Base-by-base conservation (phyloP, 2,113 vertebrate species). In the Panurus biarmicus region DNA sequence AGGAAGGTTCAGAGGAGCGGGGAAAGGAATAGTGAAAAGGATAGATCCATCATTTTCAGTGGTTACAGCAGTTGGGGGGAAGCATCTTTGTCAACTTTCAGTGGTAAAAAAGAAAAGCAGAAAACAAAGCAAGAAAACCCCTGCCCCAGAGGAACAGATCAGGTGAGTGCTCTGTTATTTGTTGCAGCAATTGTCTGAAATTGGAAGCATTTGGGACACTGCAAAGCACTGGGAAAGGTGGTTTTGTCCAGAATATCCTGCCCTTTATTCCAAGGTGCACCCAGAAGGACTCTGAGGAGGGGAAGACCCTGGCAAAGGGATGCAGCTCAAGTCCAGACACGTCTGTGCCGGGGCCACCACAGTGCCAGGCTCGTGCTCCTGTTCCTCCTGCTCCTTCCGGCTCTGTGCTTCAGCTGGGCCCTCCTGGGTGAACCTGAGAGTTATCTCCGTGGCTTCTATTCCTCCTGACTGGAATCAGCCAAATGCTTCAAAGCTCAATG, bases 171-270 rank as follows among this genome's bases (percentile, higher is more conserved):
- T 15, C 53, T 50, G 19, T 42, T 45, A 15, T 28, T 82, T 57
- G 48, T 21, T 28, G 36, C 2, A 40, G 20, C 1, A 50, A 15
- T 47, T 45, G 54, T 2, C 20, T 36, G 33, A 62, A 65, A n/a
- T 1, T 6, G 14, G 42, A 58, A 81, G n/a, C 0, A 0, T 25
- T 47, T 51, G 66, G 38, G 31, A 12, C 1, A 1, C 44, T 71
- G 24, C 16, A 70, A 60, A 77, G 29, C 19, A 6, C 26, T 40
- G 18, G 71, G 24, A 72, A 23, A 60, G 6, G 35, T 8, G 26
- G 0, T 31, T 72, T 54, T 57, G 45, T 4, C 21, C 38, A 50
- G 60, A 38, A 80, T 22, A 60, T 8, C 7, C 47, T 22, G 15
- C 5, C 8, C 7, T 61, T 48, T 40, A 11, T 50, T 47, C 61